Evolutionary conservation across 2,888 invertebrate species (phyloP), one percentile per base, ranked within the genome.

Genomic region (Epinotia brunnichana): DNA sequence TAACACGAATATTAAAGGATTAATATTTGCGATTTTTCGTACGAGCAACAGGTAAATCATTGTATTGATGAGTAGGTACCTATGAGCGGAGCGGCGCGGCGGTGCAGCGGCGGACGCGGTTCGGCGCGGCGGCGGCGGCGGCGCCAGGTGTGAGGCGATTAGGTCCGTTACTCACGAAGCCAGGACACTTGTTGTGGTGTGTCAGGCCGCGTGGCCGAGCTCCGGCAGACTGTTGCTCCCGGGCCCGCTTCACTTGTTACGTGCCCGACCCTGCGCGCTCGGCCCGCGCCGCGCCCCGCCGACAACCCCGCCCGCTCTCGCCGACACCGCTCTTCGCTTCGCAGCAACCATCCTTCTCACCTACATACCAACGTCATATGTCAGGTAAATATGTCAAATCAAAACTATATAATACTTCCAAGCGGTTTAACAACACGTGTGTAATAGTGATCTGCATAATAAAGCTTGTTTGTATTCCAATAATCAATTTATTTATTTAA

Each of bases 211-310:
- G 91, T 90, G 90, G 90, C 92, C 91, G 92, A 88, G 92, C 92
- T 88, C 87, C 91, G 92, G 92, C 92, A 93, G 92, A 93, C 92
- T 93, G 92, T 93, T 93, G 92, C 92, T 91, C 92, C 92, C 92
- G 87, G 92, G 92, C 84, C 88, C 91, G 90, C 90, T 90, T 92
- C 91, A 92, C 92, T 92, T 92, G 92, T 92, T 92, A 92, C 92
- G 87, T 90, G 89, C 90, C 89, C 88, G 85, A 85, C 87, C 87
- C 87, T 85, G 86, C 87, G 85, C 86, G 83, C 80, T 82, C 78
- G 82, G 71, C 62, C 76, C 75, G 66, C 75, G 77, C 80, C 79
- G 78, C 78, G 81, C 78, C 83, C 83, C 77, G 76, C 78, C 78
- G 79, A 76, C 85, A 84, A 83, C 87, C 87, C 86, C 90, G 84